Base-by-base conservation (phyloP, 2,113 vertebrate species). In the Chroicocephalus ridibundus region DNA sequence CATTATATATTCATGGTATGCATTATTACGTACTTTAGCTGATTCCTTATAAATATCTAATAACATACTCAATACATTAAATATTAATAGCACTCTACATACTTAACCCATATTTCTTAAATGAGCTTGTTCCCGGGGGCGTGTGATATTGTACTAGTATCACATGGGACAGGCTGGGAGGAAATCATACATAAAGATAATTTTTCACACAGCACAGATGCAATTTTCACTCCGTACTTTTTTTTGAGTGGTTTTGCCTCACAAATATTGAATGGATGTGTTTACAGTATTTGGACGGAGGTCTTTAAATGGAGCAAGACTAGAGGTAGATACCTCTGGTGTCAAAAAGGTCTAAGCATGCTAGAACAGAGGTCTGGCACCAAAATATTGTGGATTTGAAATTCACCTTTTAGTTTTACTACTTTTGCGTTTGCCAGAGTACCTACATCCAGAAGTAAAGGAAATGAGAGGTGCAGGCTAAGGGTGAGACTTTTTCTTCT, bases 31-130 rank as follows among this genome's bases (percentile, higher is more conserved):
- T 61, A 94, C 72, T 90, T 90, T 32, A 52, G 66, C 42, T 90
- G 89, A 78, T 95, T 93, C 95, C 80, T 98, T 95, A 97, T 98
- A 97, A 98, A 97, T 98, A 97, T 94, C 72, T 98, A 97, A 97
- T 87, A 88, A 60, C 46, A 71, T 91, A 93, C 80, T 97, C 88
- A 88, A 61, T 90, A 68, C 75, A 96, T 98, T 83, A 96, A 97
- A 92, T 91, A 96, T 96, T 97, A 79, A 97, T 86, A 68, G 36
- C 52, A 69, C 25, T 94, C 90, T 96, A 38, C 57, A 54, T 86
- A 92, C 84, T 94, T 96, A 86, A 91, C 78, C 85, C 49, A 57
- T 92, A 93, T 98, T 97, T 92, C 70, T 97, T 31, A 75, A 87
- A 86, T 71, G n/a, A 96, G 70, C 34, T 96, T 88, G 49, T 68